Evolutionary conservation across 2,113 vertebrate genomes (phyloP), one percentile per base, ranked within the genome.

Genomic region (Rhinoderma darwinii): DNA sequence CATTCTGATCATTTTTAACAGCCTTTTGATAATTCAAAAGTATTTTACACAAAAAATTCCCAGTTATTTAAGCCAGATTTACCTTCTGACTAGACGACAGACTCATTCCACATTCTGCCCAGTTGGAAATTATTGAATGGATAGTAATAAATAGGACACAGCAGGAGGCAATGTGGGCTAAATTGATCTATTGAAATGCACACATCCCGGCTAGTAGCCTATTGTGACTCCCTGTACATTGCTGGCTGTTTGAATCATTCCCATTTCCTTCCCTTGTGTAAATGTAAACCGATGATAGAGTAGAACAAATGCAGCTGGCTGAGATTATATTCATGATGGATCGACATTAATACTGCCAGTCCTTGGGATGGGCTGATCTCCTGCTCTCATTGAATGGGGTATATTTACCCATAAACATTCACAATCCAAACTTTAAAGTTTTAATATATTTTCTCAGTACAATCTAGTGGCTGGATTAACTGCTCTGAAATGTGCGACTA

Each of bases 111-210:
- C 47, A 74, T 43, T 17, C 6, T 43, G 30, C 66, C n/a, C 68
- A 22, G 50, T 37, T 22, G 83, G 66, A 54, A 35, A 73, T 84
- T 54, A 73, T 83, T 84, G 82, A 39, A 47, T 51, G 25, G 70
- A 74, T 17, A 75, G 15, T 41, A 56, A 74, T 39, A 74, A 84
- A 70, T 70, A 84, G 54, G 17, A 22, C 73, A 59, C 70, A 61
- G 32, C 50, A 27, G 83, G 70, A 39, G 70, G 32, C 22, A 27
- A 39, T 22, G 25, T 12, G 51, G 22, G 20, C 9, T 84, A 74
- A 74, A 59, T 56, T 39, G 83, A 59, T 30, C 50, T 22, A 84
- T 75, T 84, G 70, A 75, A 27, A 25, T 84, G 44, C 68, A 15
- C 44, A 74, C 43, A 56, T 75, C 22, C 35, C 27, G 50, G 35